A percentile compares a stretch with the other conserved stretches of the same genome.
These are phyloP conservation scores for Heliconius himera DNA, from an alignment of 1,140 invertebrate genomes.

Conservation along the genomic window DNA sequence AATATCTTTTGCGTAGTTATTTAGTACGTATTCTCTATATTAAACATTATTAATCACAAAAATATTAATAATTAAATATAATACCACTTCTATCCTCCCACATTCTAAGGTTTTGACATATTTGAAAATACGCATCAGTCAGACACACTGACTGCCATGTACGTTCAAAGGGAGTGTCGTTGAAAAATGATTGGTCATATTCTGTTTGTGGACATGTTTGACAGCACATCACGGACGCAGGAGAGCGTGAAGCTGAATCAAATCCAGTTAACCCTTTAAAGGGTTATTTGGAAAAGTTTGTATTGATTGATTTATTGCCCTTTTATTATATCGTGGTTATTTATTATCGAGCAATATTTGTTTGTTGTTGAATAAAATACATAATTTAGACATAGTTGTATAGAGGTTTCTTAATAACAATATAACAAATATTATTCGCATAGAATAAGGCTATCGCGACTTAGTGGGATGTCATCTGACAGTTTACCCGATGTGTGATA, in stretches of 20 bases:
- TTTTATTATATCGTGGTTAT: background rate
- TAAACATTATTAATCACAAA: too few relatives aligned
- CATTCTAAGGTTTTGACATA: conserved; percentile 51
- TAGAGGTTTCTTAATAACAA: too few relatives aligned
- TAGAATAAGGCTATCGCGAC: too few relatives aligned
- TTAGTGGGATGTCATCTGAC: too few relatives aligned
- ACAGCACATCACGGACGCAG: conserved; percentile 29
- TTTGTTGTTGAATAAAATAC: too few relatives aligned
- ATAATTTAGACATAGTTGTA: too few relatives aligned
- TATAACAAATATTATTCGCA: too few relatives aligned
- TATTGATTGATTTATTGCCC: conserved; percentile 15
- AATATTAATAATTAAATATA: too few relatives aligned
- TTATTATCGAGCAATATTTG: background rate
- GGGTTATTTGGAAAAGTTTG: conserved; percentile 9
- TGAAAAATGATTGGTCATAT: conserved; percentile 62
- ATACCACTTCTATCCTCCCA: conserved; percentile 1
- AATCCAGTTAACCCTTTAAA: conserved; percentile 25
- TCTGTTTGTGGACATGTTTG: conserved; percentile 38
- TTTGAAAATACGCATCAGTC: conserved; percentile 57
- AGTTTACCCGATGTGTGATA: too few relatives aligned
- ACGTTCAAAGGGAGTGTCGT: conserved; percentile 50
- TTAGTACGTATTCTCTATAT: too few relatives aligned
- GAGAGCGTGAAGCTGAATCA: conserved; percentile 28
- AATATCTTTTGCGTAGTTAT: too few relatives aligned
- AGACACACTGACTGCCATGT: conserved; percentile 47